Conservation (phyloP, 2,113 vertebrate species). For the Melanerpes formicivorus region DNA sequence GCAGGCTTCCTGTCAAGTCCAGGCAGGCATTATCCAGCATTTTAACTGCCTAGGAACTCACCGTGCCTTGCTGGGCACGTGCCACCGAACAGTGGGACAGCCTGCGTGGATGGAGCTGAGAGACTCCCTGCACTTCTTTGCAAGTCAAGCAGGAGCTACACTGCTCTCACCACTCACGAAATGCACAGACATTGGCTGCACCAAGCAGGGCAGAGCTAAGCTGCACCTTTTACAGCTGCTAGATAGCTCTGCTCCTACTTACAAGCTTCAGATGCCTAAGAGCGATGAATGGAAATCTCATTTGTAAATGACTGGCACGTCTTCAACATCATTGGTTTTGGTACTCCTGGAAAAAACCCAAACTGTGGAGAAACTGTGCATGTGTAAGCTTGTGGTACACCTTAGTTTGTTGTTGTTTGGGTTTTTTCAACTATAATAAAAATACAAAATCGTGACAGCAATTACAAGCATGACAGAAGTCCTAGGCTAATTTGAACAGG, state of each 20-base stretch:
- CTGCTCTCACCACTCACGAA: background rate
- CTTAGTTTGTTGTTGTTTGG: background rate
- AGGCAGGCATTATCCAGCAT: rapidly evolving
- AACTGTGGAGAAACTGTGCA: rapidly evolving
- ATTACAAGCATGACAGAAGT: background rate
- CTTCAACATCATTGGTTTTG: background rate
- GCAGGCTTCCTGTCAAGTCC: background rate
- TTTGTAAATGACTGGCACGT: background rate
- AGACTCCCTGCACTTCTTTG: rapidly evolving
- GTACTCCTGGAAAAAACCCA: background rate
- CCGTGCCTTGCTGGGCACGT: background rate
- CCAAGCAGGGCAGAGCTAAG: no score
- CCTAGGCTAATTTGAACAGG: constrained; percentile 22
- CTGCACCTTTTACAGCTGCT: background rate
- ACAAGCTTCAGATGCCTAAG: background rate
- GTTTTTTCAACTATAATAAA: background rate
- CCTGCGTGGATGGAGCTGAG: rapidly evolving
- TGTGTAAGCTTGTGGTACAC: background rate
- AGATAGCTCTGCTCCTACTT: background rate
- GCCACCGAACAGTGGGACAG: rapidly evolving
- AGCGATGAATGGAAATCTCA: background rate
- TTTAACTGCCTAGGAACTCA: background rate
- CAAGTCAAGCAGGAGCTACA: background rate
- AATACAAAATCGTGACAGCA: background rate
- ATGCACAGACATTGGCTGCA: rapidly evolving